Percentiles rank a stretch among this genome's conserved stretches.
These are phyloP conservation scores for Oryzias woworae DNA, from an alignment of 2,113 vertebrate genomes.

Conservation along the genomic window DNA sequence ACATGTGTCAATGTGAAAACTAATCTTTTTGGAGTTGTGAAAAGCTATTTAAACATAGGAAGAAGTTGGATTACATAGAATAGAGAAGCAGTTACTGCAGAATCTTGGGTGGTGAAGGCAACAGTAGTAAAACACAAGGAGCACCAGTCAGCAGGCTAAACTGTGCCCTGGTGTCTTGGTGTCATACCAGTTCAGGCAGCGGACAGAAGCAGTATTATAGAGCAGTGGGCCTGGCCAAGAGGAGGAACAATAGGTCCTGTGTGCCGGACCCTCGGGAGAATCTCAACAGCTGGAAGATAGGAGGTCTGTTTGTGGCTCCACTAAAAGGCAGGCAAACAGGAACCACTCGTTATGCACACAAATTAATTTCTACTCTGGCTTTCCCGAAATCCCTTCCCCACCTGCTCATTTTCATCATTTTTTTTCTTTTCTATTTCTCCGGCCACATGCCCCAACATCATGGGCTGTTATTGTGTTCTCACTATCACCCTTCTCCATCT, in stretches of 20 bases:
- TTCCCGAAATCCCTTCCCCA: constrained; percentile 38
- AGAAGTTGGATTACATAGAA: neutral
- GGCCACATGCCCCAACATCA: constrained; percentile 5
- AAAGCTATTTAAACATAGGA: neutral
- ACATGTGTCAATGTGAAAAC: no score
- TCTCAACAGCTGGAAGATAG: constrained; percentile 76
- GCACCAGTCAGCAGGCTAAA: constrained; percentile 54
- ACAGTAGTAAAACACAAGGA: constrained; percentile 52
- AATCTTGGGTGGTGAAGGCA: constrained; percentile 31
- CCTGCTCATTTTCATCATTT: constrained; percentile 32
- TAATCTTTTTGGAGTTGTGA: no score
- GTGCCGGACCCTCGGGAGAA: constrained; percentile 62
- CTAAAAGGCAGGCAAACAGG: constrained; percentile 47
- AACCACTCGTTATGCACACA: constrained; percentile 13
- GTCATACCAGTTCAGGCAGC: constrained; percentile 43
- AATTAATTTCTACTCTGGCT: constrained; percentile 11
- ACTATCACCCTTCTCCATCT: constrained; percentile 30
- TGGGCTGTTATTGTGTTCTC: constrained; percentile 17
- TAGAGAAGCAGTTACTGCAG: neutral
- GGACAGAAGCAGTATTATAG: constrained; percentile 79
- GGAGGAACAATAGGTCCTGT: constrained; percentile 75
- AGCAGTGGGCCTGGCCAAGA: constrained; percentile 50
- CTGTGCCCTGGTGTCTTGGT: constrained; percentile 52
- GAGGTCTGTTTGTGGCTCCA: constrained; percentile 46
- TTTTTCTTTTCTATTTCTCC: neutral